Evolutionary conservation across 1,140 invertebrate genomes (phyloP).

Genomic region (Pentalonia nigronervosa): DNA sequence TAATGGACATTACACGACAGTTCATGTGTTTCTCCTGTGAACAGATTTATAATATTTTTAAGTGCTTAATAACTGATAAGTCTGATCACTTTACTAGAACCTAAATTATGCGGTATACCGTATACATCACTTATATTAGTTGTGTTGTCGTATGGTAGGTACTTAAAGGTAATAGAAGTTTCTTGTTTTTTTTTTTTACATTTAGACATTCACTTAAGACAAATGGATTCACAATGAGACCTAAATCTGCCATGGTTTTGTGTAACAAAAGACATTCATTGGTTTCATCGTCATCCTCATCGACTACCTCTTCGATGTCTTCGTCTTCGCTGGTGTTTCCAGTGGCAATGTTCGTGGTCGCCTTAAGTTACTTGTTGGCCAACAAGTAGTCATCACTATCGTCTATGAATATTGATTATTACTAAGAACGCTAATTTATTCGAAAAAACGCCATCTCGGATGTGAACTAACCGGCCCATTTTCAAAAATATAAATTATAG

Average conservation of each 20-base stretch:
- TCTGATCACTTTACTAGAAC: not conserved
- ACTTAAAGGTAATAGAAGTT: not conserved
- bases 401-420: not conserved
- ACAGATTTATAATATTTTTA: not conserved
- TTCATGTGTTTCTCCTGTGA: not conserved
- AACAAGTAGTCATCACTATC: not conserved
- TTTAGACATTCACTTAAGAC: not conserved
- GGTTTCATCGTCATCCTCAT: not conserved
- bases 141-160: not conserved
- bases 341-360: not conserved
- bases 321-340: not conserved
- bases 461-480: not conserved
- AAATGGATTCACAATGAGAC: slow-evolving; percentile 49
- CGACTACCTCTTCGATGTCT: not conserved
- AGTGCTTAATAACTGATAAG: not conserved
- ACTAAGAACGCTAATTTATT: not conserved
- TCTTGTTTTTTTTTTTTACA: not conserved
- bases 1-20: not conserved
- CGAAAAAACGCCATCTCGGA: not conserved
- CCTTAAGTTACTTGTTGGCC: not conserved
- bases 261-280: not conserved
- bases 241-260: slow-evolving; percentile 55
- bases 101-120: not conserved
- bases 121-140: not conserved
- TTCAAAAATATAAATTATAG: not conserved